phyloP scores from a whole-genome alignment of 1,140 invertebrate species.

The Megalopta genalis region DNA sequence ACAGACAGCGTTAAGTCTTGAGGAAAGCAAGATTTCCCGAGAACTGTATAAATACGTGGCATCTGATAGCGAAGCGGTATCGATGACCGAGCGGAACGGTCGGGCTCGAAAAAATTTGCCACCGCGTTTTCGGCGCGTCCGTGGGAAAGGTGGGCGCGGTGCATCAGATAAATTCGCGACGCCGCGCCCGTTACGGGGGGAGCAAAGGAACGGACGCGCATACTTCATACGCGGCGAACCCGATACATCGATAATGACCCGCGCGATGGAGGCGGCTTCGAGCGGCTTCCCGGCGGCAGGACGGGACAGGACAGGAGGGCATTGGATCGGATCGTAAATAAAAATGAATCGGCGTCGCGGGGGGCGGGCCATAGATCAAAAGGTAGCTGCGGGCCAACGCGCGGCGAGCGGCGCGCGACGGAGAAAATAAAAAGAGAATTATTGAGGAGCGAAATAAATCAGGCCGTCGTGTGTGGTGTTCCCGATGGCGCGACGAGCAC shows the following conservation, averaged over 20 bases:
- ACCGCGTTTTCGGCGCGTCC: background rate
- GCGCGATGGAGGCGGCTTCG: background rate
- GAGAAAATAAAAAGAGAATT: slow-evolving; percentile 73
- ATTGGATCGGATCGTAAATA: slow-evolving; percentile 70
- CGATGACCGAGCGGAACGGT: no score
- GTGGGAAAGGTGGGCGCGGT: no score
- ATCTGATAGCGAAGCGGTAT: no score
- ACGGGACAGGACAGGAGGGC: slow-evolving; percentile 21
- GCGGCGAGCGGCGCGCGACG: slow-evolving; percentile 21
- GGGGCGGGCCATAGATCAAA: slow-evolving; percentile 66
- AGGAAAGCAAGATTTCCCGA: no score
- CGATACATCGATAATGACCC: slow-evolving; percentile 43
- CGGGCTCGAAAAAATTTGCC: background rate
- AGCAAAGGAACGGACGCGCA: background rate
- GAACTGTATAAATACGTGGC: no score
- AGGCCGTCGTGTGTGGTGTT: slow-evolving; percentile 37
- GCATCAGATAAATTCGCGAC: background rate
- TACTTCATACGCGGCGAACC: background rate
- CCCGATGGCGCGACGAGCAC: slow-evolving; percentile 16
- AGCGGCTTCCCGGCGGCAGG: background rate
- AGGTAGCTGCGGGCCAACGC: slow-evolving; percentile 55
- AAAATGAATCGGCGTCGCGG: slow-evolving; percentile 68
- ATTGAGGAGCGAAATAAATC: slow-evolving; percentile 73
- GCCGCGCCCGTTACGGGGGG: background rate
- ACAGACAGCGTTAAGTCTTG: no score